These are phyloP conservation scores for Rhinogobio ventralis DNA, from an alignment of 2,797 vertebrate genomes.

Conservation along the genomic window DNA sequence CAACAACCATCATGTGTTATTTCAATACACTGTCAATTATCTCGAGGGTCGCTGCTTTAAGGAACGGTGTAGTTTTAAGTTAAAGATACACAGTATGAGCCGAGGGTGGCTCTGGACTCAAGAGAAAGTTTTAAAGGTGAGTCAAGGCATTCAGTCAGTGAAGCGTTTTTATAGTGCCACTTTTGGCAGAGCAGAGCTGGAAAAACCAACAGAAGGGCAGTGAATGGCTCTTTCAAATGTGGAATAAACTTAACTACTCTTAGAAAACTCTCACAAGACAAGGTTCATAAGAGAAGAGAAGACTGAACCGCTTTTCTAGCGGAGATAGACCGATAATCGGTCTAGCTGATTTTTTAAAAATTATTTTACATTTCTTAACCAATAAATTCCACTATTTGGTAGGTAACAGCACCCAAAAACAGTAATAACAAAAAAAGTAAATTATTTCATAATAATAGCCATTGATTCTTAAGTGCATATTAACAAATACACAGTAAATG, in stretches of 20 bases:
- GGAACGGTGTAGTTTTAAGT: neutral
- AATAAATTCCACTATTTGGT: neutral
- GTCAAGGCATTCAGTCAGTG: slow-evolving; percentile 44
- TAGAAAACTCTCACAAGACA: slow-evolving; percentile 32
- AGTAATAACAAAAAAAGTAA: neutral
- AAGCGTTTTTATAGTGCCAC: slow-evolving; percentile 62
- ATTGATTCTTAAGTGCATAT: neutral
- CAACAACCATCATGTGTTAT: neutral
- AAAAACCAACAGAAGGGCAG: slow-evolving; percentile 76
- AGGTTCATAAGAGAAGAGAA: slow-evolving; percentile 39
- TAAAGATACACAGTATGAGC: slow-evolving; percentile 50
- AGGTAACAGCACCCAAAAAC: neutral
- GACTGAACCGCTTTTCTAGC: slow-evolving; percentile 16
- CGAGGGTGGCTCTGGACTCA: slow-evolving; percentile 9
- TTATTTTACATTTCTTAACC: neutral
- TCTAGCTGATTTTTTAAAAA: neutral
- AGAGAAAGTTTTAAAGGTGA: slow-evolving; percentile 40
- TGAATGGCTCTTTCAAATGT: slow-evolving; percentile 75
- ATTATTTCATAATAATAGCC: neutral
- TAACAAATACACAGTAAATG: neutral
- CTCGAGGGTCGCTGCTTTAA: neutral
- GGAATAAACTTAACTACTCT: slow-evolving; percentile 61
- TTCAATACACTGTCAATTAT: neutral
- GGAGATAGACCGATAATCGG: neutral
- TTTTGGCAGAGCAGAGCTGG: slow-evolving; percentile 68